These are phyloP conservation scores for Oikopleura vanhoeffeni DNA, from an alignment of 23 tunicate genomes.

Conservation along the genomic window DNA sequence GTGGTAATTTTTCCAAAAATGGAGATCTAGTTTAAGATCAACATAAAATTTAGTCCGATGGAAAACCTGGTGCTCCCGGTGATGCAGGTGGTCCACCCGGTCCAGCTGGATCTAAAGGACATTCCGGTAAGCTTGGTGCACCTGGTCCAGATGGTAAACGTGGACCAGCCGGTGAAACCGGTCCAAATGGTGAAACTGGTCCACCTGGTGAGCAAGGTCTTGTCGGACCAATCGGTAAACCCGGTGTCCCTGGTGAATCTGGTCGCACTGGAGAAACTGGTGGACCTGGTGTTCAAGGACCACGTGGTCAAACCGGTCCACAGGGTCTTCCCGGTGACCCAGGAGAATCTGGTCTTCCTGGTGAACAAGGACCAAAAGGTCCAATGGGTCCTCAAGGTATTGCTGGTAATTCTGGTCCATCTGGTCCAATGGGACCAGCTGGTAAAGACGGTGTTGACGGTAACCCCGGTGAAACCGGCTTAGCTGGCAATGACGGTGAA, in stretches of 20 bases:
- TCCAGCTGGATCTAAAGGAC: not conserved
- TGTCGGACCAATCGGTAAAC: not conserved
- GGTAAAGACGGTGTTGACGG: not conserved
- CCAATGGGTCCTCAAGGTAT: not conserved
- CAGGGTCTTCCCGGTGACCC: not conserved
- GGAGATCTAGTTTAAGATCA: not conserved
- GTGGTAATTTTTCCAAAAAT: not conserved
- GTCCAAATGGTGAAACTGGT: not conserved
- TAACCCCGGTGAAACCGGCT: not conserved
- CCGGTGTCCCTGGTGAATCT: not conserved
- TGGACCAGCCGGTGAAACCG: not conserved
- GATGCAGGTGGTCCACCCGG: not conserved
- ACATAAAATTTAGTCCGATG: not conserved
- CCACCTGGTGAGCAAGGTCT: not conserved
- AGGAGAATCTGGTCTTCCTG: not conserved
- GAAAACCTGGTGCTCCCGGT: not conserved
- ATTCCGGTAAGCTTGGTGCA: not conserved
- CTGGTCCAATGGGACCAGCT: not conserved
- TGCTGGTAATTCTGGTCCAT: not conserved
- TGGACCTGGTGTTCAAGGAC: not conserved
- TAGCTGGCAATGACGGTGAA: not conserved
- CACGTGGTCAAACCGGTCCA: not conserved
- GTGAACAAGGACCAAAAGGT: not conserved
- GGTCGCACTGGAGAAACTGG: not conserved
- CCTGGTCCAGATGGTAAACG: not conserved